These are phyloP conservation scores for Episyrphus balteatus DNA, from an alignment of 1,140 invertebrate species.

Conservation along the genomic window DNA sequence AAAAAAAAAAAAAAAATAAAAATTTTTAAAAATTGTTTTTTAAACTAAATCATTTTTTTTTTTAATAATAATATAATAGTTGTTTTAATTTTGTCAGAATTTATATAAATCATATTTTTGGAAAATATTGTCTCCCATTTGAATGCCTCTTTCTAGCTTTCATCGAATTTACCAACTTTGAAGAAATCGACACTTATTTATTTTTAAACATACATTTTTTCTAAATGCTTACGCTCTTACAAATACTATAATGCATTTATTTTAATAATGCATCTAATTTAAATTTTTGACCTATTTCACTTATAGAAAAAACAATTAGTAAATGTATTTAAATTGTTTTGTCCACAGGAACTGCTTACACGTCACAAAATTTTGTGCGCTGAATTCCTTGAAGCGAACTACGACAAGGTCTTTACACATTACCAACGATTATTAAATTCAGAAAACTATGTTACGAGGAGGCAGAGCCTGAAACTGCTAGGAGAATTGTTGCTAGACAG, in stretches of 20 bases:
- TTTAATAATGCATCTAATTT: too few species aligned
- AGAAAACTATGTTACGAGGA: conserved; percentile 95
- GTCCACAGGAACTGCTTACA: conserved; percentile 83
- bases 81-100: too few species aligned
- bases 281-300: conserved; percentile 3
- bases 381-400: conserved; percentile 97
- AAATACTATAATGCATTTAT: too few species aligned
- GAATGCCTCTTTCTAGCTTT: too few species aligned
- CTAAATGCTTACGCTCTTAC: too few species aligned
- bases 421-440: conserved; percentile 96
- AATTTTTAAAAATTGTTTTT: neutral
- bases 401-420: conserved; percentile 94
- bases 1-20: too few species aligned
- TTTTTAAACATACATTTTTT: too few species aligned
- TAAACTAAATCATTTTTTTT: too few species aligned
- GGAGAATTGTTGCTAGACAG: conserved; percentile 95
- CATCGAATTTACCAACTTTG: too few species aligned
- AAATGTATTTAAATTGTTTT: conserved; percentile 25
- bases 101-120: too few species aligned
- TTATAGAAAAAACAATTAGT: neutral
- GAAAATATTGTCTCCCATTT: too few species aligned
- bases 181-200: too few species aligned
- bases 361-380: conserved; percentile 97
- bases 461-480: conserved; percentile 94
- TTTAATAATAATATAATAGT: conserved; percentile 2